Base-by-base conservation (phyloP, 2,797 vertebrate genomes). In the Cirrhinus mrigala region DNA sequence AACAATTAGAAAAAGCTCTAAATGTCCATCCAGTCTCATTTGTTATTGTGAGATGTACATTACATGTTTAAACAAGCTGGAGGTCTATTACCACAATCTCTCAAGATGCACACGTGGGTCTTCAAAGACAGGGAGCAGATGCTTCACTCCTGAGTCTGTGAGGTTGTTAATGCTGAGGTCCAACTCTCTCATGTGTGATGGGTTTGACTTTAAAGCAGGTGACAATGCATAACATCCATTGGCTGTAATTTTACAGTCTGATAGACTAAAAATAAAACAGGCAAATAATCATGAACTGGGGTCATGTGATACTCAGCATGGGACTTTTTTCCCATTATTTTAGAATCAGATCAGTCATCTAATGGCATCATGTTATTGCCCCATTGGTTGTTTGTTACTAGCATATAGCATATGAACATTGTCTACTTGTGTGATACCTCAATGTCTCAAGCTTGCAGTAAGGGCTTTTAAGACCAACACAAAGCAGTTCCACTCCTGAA, bases 181-280 rank as follows among this genome's bases (percentile, higher is more conserved):
- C 27, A 75, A 20, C 18, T 54, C 71, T 75, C 27, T 75, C 73
- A 75, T 11, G 73, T 75, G 73, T 54, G 27, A 54, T 33, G 73
- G 27, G 48, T 75, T 75, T 54, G 44, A 79, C n/a, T 50, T 33
- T 60, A 79, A 37, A 71, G 77, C 83, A 56, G 18, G 48, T 46
- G 66, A 44, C 24, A 79, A 48, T 27, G 8, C 22, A 29, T 76
- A 60, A 85, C 75, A 70, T 58, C 83, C 68, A 0, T 11, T 12
- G 18, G 37, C 76, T 48, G 83, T 79, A 24, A 85, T 85, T 58
- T 27, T 64, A 60, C 83, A 85, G 37, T 79, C 33, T 60, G 37
- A 79, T 22, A 79, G 76, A 46, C 75, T 85, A 12, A 6, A 54
- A 58, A 58, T 40, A 44, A 3, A 15, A 33, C 20, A 60, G 12